Conservation (phyloP, 2,797 vertebrate genomes). For the Sebastes iracundus region DNA sequence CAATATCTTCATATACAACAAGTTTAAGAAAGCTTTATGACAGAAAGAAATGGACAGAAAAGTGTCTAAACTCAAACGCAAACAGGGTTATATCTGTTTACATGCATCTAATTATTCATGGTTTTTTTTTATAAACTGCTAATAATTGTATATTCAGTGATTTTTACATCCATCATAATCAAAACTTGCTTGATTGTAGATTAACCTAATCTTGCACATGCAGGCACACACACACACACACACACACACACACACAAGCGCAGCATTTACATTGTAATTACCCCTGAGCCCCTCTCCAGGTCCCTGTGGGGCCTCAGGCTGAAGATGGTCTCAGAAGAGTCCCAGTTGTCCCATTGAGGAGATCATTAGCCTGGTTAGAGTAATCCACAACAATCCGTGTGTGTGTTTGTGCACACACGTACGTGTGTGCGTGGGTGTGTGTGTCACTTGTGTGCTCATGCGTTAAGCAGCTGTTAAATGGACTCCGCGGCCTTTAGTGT, state of each 20-base stretch:
- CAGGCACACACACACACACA: slow-evolving; percentile 43
- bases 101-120: background rate
- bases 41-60: background rate
- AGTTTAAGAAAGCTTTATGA: background rate
- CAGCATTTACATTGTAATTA: slow-evolving; percentile 79
- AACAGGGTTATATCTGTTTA: background rate
- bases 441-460: slow-evolving; percentile 71
- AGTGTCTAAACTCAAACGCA: background rate
- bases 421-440: slow-evolving; percentile 38
- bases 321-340: slow-evolving; percentile 76
- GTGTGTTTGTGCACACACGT: slow-evolving; percentile 23
- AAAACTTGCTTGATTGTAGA: slow-evolving; percentile 43
- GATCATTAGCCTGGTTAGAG: slow-evolving; percentile 81
- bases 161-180: slow-evolving; percentile 3
- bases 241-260: slow-evolving; percentile 50
- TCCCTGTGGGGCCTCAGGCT: slow-evolving; percentile 74
- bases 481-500: slow-evolving; percentile 73
- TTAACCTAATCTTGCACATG: slow-evolving; percentile 58
- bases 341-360: slow-evolving; percentile 80
- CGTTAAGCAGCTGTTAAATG: slow-evolving; percentile 80
- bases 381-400: slow-evolving; percentile 69
- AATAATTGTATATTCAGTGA: background rate
- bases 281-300: slow-evolving; percentile 69
- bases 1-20: background rate
- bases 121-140: background rate